Base-by-base conservation (phyloP, 2,113 vertebrate genomes). In the Nyctibius bracteatus region DNA sequence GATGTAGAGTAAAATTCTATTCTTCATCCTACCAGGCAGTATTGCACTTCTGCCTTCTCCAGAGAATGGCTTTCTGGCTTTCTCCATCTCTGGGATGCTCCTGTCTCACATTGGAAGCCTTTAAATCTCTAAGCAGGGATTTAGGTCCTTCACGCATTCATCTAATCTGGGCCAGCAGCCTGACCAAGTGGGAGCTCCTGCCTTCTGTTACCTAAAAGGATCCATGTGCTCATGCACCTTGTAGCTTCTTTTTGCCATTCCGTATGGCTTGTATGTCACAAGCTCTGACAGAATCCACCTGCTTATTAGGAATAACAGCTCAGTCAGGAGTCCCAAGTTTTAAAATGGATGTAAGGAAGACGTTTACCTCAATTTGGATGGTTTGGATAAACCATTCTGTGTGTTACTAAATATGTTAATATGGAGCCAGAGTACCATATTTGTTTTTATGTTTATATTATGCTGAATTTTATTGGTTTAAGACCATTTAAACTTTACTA, bases 221-320 rank as follows among this genome's bases (percentile, higher is more conserved):
- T 66, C 30, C 20, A 4, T 20, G n/a, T 75, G 24, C 79, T 78
- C 13, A 15, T 2, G 0, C 6, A 12, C 12, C 0, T 0, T 43
- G 13, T 39, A 52, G 17, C 33, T 46, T 54, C 21, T 51, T 63
- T 57, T 57, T 52, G 17, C 47, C 35, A 3, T 57, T 90, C n/a
- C 2, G 3, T n/a, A 4, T 33, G 17, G 24, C 44, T 51, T 37
- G 14, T 41, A 2, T n/a, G 39, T 88, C 23, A 63, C n/a, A 51
- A 71, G 30, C n/a, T 81, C 13, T 79, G 41, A 15, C 13, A 75
- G 57, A 63, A 67, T 30, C 33, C 28, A 6, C 0, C 0, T 37
- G 16, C 9, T 46, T 79, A 22, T 70, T 35, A 58, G n/a, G n/a
- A 62, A 5, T 58, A 82, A 49, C 43, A 65, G 41, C 27, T 88